A percentile compares a stretch with the other conserved stretches of the same genome.
These are phyloP conservation scores for Ditylenchus dipsaci DNA, from an alignment of 1,140 invertebrate species.

Conservation along the genomic window DNA sequence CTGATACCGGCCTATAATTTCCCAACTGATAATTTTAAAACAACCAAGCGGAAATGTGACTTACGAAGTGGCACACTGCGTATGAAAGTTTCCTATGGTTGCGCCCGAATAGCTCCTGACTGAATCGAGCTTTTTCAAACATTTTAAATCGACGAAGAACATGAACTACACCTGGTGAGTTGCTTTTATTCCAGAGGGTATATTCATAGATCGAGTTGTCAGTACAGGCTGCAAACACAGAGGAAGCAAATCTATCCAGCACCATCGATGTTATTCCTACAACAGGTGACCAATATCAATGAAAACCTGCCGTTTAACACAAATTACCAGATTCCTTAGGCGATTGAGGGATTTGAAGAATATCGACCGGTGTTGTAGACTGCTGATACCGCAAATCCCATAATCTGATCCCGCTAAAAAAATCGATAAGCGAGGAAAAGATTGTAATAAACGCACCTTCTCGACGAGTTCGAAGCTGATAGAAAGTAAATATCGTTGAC, in stretches of 20 bases:
- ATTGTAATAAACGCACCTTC: slow-evolving; percentile 10
- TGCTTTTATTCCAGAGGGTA: slow-evolving; percentile 1
- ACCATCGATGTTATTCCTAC: slow-evolving; percentile 28
- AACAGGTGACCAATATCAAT: background rate
- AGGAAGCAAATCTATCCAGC: slow-evolving; percentile 26
- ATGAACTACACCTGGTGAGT: slow-evolving; percentile 10
- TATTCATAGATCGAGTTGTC: slow-evolving; percentile 37
- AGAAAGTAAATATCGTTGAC: slow-evolving; percentile 25
- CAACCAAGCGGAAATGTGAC: too few species aligned
- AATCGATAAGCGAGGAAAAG: slow-evolving; percentile 1
- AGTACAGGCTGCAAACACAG: slow-evolving; percentile 27
- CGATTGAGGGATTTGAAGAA: slow-evolving; percentile 14
- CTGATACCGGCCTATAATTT: slow-evolving; percentile 15
- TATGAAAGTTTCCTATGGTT: slow-evolving; percentile 18
- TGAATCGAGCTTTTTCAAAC: background rate
- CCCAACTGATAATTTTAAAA: too few species aligned
- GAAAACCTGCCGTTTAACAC: background rate
- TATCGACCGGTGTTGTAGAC: slow-evolving; percentile 7
- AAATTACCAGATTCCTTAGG: slow-evolving; percentile 20
- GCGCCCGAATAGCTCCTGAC: slow-evolving; percentile 5
- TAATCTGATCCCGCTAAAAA: slow-evolving; percentile 30
- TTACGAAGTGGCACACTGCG: slow-evolving; percentile 22
- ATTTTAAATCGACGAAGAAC: background rate
- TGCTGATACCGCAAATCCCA: slow-evolving; percentile 35
- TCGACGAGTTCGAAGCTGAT: slow-evolving; percentile 23